Base-by-base conservation (phyloP, 2,113 vertebrate species). In the Lagenorhynchus albirostris region DNA sequence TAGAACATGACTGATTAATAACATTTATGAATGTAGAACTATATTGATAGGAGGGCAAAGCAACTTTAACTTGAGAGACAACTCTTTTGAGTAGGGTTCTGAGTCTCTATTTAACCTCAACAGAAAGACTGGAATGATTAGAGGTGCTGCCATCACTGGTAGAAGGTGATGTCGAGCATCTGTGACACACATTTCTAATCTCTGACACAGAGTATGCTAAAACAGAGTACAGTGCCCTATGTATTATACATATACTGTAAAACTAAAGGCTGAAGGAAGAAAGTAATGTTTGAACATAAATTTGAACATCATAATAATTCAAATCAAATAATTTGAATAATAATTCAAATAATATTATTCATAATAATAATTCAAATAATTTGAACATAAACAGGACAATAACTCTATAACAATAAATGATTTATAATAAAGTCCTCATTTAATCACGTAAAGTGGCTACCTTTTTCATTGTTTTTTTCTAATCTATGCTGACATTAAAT, bases 131-230 rank as follows among this genome's bases (percentile, higher is more conserved):
- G 26, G 11, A 29, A 41, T 74, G 47, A 25, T 23, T 2, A 26
- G 5, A 73, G 17, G 1, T 26, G 21, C 2, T 53, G 9, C 8
- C 13, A 20, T 47, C 1, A 0, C 5, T 31, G 1, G 20, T n/a
- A 3, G 13, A 79, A 80, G 5, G 14, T 3, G 6, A 7, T 50
- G 5, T 33, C 23, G 3, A 62, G 29, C 1, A 50, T 36, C 15
- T 55, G 2, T 53, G 23, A 18, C 18, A 81, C 23, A 36, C 7
- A 44, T 44, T 91, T 70, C 21, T 60, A n/a, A 36, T 12, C 44
- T 29, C 23, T 73, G 29, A 65, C 13, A 25, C 17, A 29, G 3
- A 17, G 3, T 74, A n/a, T 26, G 8, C 8, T 68, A 50, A 92
- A 89, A 60, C 12, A 44, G 38, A 38, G 21, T 26, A n/a, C 38